Evolutionary conservation across 1,140 invertebrate species (phyloP).

Genomic region (Octopus sinensis): DNA sequence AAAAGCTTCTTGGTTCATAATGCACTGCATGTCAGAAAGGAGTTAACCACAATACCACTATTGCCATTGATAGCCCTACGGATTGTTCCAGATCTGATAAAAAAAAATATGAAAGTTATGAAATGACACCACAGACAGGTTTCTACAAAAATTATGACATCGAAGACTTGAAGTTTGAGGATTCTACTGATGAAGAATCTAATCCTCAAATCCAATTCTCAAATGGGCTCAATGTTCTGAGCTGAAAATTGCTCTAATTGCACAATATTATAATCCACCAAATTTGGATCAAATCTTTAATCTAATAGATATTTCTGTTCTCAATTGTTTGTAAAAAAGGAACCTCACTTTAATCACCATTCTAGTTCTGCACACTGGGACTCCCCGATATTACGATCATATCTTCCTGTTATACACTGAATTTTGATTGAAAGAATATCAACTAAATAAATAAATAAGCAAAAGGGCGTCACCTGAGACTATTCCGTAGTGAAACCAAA

Average conservation of each 20-base stretch:
- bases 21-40: too few species aligned
- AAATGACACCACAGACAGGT: constrained; percentile 45
- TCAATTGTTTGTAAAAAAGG: constrained; percentile 41
- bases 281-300: constrained; percentile 39
- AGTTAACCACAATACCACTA: too few species aligned
- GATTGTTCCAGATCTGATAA: too few species aligned
- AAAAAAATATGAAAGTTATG: constrained; percentile 42
- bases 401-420: constrained; percentile 14
- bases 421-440: too few species aligned
- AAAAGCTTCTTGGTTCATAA: too few species aligned
- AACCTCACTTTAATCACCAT: constrained; percentile 41
- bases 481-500: too few species aligned
- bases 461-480: too few species aligned
- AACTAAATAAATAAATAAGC: too few species aligned
- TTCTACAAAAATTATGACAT: constrained; percentile 58
- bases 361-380: constrained; percentile 49
- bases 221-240: constrained; percentile 54
- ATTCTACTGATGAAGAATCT: constrained; percentile 62
- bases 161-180: constrained; percentile 56
- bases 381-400: constrained; percentile 37
- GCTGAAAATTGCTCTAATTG: constrained; percentile 41
- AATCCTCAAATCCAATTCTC: constrained; percentile 59
- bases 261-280: constrained; percentile 41
- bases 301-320: constrained; percentile 35
- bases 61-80: too few species aligned